phyloP scores from a whole-genome alignment of 2,113 vertebrate genomes.

The Argyrosomus japonicus region DNA sequence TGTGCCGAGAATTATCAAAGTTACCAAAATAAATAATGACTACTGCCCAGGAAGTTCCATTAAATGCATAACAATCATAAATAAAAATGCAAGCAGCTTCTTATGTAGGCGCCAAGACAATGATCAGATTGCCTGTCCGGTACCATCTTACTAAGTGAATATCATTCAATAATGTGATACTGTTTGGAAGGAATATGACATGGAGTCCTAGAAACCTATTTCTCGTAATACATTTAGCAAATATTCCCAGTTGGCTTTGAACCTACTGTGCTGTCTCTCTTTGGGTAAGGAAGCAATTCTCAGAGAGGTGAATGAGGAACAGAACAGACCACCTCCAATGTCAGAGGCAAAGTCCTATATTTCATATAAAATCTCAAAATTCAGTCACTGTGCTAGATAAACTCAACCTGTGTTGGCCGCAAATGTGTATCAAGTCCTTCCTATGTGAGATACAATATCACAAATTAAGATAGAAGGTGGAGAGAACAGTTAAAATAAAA shows the following conservation, averaged over 20 bases:
- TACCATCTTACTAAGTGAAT: slow-evolving; percentile 30
- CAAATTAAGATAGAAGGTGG: neutral
- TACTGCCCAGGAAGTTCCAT: neutral
- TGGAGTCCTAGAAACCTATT: slow-evolving; percentile 75
- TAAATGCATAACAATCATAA: neutral
- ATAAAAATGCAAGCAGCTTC: neutral
- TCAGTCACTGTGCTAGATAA: neutral
- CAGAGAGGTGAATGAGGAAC: slow-evolving; percentile 27
- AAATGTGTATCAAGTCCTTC: slow-evolving; percentile 1
- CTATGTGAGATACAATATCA: neutral
- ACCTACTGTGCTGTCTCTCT: slow-evolving; percentile 29
- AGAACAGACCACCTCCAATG: neutral
- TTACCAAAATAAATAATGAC: neutral
- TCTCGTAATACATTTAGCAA: slow-evolving; percentile 66
- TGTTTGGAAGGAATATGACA: slow-evolving; percentile 52
- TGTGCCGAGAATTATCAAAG: neutral
- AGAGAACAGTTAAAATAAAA: neutral
- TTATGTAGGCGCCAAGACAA: neutral
- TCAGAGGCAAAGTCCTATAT: slow-evolving; percentile 6
- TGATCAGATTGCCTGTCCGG: slow-evolving; percentile 1
- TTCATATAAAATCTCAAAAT: slow-evolving; percentile 14
- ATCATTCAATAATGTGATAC: slow-evolving; percentile 52
- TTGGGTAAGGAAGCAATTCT: slow-evolving; percentile 29
- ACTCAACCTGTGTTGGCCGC: neutral
- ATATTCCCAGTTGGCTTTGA: slow-evolving; percentile 58